Evolutionary conservation across 2,113 vertebrate genomes (phyloP), one percentile per base, ranked within the genome.

Genomic region (Tauraco erythrolophus): DNA sequence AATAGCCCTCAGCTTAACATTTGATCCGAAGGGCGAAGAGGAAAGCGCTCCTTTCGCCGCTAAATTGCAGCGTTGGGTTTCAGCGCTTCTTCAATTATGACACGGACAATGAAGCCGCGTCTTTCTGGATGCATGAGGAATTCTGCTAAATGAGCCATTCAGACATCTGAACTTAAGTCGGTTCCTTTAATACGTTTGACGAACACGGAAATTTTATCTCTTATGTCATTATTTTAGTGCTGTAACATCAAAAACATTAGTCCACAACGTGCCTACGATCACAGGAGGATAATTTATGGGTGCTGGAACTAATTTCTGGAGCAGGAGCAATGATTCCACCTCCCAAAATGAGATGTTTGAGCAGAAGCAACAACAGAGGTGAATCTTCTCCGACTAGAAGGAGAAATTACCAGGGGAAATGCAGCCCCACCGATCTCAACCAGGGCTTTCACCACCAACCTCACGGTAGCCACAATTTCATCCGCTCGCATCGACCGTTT

Each of bases 121-220:
- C 72, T 41, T 61, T 39, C 61, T 50, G 39, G 57, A 74, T 70
- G 64, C 86, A 78, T 60, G 78, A 94, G 86, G 93, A 83, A 22
- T 33, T 35, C 64, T 54, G 66, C 79, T 76, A 58, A 90, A 88
- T 54, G 58, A 93, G 79, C 83, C 88, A 62, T 82, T 77, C 76
- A 86, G 48, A 35, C 72, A 88, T 68, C 83, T 37, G 56, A 80
- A 84, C 74, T 69, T 64, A 45, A 60, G 61, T 76, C 79, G 64
- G 37, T 57, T 56, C 46, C 41, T 83, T 84, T 48, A 54, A 72
- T 35, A 62, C 87, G 3, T 80, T 60, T 28, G 57, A 84, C 64
- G 84, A 78, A 88, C 87, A 91, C 6, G 58, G 66, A 61, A 71
- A 66, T 77, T 91, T 87, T 91, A 71, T 93, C 88, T 82, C 62